Evolutionary conservation across 2,113 vertebrate genomes (phyloP), one percentile per base, ranked within the genome.

Genomic region (Gavialis gangeticus): DNA sequence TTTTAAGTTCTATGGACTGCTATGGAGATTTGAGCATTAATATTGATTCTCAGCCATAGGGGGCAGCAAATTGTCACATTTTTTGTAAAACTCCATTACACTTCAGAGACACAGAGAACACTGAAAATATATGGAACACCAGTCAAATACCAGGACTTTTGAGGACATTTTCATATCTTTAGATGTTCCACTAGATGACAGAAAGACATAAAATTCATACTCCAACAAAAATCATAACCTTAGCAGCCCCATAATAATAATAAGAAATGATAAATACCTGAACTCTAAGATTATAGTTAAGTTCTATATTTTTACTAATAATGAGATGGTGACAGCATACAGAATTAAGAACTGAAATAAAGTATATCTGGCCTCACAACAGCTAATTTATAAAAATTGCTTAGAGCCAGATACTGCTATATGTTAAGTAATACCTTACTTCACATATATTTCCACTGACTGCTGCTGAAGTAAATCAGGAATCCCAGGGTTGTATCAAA

Each of bases 31-130:
- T 18, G 34, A 84, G 28, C 34, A 86, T 59, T 80, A 63, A 66
- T 79, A 85, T 83, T 79, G 64, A 55, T 78, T 92, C 56, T 18
- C 17, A 81, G 75, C 97, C 91, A 91, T 94, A 97, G 98, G 85
- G 94, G 97, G 97, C 96, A 97, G 97, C 94, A 98, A 93, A 97
- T 2, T 11, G 91, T 79, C 82, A 58, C 21, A 56, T 81, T 96
- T 95, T 91, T 84, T 37, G 59, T 80, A 75, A 80, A 73, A 79
- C 34, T 59, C 19, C 66, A 46, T 88, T 91, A 37, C 18, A 60
- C 58, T 63, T 84, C 3, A 1, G 73, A 3, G 58, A 88, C 22
- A 55, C 62, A 79, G 30, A 37, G 16, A 87, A 76, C 6, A 60
- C 66, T 55, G 60, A 85, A 93, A 80, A 83, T 64, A 75, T 37